phyloP scores from a whole-genome alignment of 2,113 vertebrate species.

The Isurus oxyrinchus region DNA sequence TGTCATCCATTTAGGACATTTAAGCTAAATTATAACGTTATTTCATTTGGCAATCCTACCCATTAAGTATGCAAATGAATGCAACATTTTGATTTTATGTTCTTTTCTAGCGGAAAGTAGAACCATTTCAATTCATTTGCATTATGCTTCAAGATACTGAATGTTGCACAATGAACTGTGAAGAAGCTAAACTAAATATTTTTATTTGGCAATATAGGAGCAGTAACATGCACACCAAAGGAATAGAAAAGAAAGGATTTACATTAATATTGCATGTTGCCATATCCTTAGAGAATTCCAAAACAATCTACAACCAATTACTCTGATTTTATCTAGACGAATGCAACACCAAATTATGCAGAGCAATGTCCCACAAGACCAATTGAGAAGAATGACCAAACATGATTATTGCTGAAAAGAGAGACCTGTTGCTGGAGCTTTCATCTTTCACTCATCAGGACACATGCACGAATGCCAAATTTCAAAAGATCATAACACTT shows the following conservation, averaged over 20 bases:
- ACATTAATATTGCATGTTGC: background rate
- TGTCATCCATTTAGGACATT: background rate
- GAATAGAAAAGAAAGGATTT: background rate
- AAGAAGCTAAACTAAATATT: background rate
- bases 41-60: background rate
- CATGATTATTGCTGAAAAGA: background rate
- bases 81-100: background rate
- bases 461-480: background rate
- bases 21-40: background rate
- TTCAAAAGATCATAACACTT: background rate
- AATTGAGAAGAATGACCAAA: background rate
- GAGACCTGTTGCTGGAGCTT: too few relatives aligned
- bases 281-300: background rate
- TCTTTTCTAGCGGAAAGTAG: background rate
- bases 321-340: background rate
- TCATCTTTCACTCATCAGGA: background rate
- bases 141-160: background rate
- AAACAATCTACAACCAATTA: background rate
- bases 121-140: background rate
- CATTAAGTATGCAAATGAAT: background rate
- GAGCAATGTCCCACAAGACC: background rate
- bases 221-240: background rate
- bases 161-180: background rate
- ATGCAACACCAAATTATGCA: background rate
- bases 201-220: background rate